Evolutionary conservation across 2,113 vertebrate genomes (phyloP).

Genomic region (Spermophilus dauricus): DNA sequence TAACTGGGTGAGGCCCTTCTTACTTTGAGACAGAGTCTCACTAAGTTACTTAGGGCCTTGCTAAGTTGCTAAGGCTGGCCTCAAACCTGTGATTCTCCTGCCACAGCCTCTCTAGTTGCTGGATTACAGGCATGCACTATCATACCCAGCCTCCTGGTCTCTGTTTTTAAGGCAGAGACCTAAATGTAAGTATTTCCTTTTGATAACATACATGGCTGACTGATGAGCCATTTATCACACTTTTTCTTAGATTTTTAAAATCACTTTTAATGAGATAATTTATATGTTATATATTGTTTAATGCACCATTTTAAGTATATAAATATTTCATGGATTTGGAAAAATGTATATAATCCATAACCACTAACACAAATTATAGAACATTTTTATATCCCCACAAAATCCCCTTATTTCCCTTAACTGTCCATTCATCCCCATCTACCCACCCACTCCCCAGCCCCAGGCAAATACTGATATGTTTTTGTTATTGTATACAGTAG

Average conservation of each 20-base stretch:
- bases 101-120: too few species aligned
- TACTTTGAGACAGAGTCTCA: too few species aligned
- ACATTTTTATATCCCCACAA: neutral
- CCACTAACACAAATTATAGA: neutral
- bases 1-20: neutral
- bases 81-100: too few species aligned
- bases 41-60: too few species aligned
- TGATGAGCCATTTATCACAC: neutral
- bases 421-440: neutral
- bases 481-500: neutral
- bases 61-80: too few species aligned
- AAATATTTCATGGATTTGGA: slow-evolving; percentile 38
- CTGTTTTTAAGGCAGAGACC: neutral
- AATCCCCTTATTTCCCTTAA: neutral
- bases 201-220: neutral
- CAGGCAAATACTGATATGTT: neutral
- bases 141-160: too few species aligned
- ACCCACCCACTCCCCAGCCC: neutral
- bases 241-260: slow-evolving; percentile 5
- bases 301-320: neutral
- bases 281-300: neutral
- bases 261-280: slow-evolving; percentile 22
- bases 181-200: neutral
- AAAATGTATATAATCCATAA: neutral
- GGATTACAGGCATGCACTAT: too few species aligned